Percentiles rank a stretch among this genome's conserved stretches.
Evolutionary conservation across 2,888 invertebrate genomes (phyloP).

Genomic region (Trachelus stipa): DNA sequence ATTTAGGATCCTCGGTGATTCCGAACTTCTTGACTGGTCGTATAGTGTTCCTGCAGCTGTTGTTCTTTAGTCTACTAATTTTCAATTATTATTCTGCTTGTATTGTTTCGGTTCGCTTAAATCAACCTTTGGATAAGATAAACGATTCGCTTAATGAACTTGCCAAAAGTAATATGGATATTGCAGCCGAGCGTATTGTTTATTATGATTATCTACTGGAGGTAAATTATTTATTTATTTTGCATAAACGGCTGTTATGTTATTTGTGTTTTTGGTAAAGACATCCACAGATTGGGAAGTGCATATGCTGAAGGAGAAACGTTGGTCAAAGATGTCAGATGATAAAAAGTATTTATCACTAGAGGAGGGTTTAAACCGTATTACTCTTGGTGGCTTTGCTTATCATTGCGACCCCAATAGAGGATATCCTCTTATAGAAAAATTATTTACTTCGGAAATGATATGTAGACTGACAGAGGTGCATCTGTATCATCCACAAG

Average conservation of each 20-base stretch:
- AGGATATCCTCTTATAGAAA: constrained; percentile 53
- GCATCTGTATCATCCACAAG: constrained; percentile 43
- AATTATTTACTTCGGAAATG: constrained; percentile 47
- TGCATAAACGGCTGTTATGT: background rate
- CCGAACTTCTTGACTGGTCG: constrained; percentile 47
- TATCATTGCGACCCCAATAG: constrained; percentile 56
- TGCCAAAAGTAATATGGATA: constrained; percentile 41
- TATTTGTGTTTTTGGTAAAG: background rate
- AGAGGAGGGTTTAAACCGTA: constrained; percentile 49
- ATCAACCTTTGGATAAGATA: constrained; percentile 54
- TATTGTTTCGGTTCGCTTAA: constrained; percentile 55
- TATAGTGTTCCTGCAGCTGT: constrained; percentile 47
- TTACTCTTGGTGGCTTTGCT: constrained; percentile 50
- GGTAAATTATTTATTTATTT: constrained; percentile 25
- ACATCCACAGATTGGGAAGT: constrained; percentile 44
- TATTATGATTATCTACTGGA: constrained; percentile 46
- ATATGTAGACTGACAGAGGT: constrained; percentile 57
- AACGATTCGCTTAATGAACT: constrained; percentile 56
- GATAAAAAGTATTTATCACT: constrained; percentile 43
- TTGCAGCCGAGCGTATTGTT: constrained; percentile 49
- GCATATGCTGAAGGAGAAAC: constrained; percentile 46
- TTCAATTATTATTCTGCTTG: constrained; percentile 58
- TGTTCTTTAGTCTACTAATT: constrained; percentile 51
- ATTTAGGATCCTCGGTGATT: constrained; percentile 46
- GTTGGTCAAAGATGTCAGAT: constrained; percentile 50